These are phyloP conservation scores for Propsilocerus akamusi DNA, from an alignment of 1,140 invertebrate species.

Conservation along the genomic window DNA sequence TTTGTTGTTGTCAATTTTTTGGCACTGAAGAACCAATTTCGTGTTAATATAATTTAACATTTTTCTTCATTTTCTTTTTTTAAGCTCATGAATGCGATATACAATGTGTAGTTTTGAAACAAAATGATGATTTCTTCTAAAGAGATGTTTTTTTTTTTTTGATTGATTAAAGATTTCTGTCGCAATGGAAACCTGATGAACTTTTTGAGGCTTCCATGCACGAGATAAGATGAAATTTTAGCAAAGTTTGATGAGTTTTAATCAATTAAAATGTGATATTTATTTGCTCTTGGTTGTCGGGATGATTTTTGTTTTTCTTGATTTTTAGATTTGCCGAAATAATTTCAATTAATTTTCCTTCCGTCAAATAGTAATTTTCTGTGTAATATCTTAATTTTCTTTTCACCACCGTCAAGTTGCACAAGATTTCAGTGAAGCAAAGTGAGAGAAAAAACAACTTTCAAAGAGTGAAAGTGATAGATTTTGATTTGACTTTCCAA, in stretches of 20 bases:
- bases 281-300: neutral
- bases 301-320: no score
- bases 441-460: neutral
- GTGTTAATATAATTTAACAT: no score
- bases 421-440: neutral
- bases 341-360: neutral
- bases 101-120: neutral
- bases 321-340: no score
- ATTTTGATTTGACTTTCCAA: neutral
- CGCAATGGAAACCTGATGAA: neutral
- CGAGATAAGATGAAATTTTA: no score
- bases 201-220: no score
- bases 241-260: neutral
- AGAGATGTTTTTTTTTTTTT: neutral
- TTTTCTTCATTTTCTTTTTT: neutral
- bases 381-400: neutral
- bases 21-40: no score
- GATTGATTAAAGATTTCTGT: neutral
- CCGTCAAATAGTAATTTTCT: neutral
- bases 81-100: constrained; percentile 4
- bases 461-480: neutral
- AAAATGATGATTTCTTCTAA: neutral
- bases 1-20: no score
- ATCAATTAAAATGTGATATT: constrained; percentile 3
- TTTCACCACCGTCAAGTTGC: neutral